Conservation (phyloP, 2,797 vertebrate genomes). For the Channa striata region DNA sequence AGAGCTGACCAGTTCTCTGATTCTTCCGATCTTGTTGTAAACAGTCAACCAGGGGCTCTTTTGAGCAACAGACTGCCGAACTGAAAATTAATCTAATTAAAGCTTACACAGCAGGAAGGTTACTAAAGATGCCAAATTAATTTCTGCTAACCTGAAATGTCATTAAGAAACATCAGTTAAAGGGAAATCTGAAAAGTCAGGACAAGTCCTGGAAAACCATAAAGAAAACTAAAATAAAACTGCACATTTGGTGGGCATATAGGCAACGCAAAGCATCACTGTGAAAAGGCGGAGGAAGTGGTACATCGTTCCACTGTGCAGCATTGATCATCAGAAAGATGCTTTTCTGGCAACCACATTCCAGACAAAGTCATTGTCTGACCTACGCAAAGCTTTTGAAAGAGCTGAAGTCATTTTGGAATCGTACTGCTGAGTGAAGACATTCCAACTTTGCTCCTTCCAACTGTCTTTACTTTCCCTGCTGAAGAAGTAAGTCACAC, state of each 20-base stretch:
- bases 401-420: no score
- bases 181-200: no score
- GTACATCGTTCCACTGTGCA: no score
- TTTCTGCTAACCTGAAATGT: neutral
- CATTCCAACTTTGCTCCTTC: neutral
- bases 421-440: neutral
- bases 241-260: no score
- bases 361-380: neutral
- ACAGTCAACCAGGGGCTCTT: neutral
- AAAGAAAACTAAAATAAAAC: no score
- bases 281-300: no score
- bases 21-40: no score
- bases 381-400: no score
- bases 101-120: neutral
- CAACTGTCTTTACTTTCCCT: neutral
- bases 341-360: neutral
- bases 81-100: neutral
- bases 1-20: neutral
- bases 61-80: neutral
- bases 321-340: no score
- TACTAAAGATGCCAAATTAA: neutral
- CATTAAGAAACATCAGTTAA: neutral
- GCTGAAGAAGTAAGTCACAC: neutral
- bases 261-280: no score
- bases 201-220: no score